These are phyloP conservation scores for Hydractinia echinata DNA, from an alignment of 30 jellyfish, hydroid and myxozoan species.

Conservation along the genomic window DNA sequence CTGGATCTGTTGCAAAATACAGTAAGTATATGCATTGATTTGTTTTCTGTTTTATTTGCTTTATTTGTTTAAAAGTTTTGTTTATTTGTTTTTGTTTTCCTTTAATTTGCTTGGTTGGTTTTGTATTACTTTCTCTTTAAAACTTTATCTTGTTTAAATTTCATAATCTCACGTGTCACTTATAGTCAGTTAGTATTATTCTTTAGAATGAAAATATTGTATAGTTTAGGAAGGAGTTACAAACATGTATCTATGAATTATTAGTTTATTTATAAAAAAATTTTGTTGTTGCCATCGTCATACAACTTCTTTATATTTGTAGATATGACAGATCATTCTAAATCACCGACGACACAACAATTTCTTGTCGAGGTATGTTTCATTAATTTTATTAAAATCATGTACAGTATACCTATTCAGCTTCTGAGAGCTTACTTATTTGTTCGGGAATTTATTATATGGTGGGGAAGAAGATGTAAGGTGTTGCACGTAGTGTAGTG, in stretches of 20 bases:
- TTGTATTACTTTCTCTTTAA: too few relatives aligned
- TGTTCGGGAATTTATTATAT: background rate
- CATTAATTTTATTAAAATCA: background rate
- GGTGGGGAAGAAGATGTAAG: too few relatives aligned
- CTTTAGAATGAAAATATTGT: too few relatives aligned
- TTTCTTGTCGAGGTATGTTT: conserved; percentile 3
- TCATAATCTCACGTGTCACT: too few relatives aligned
- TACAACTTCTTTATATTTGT: background rate
- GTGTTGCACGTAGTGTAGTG: too few relatives aligned
- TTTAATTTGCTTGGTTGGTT: background rate
- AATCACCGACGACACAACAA: background rate
- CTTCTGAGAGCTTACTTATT: background rate
- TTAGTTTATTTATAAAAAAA: too few relatives aligned
- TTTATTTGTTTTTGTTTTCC: background rate
- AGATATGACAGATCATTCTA: background rate
- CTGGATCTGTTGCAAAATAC: conserved; percentile 24
- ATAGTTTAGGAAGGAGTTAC: too few relatives aligned
- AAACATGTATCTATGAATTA: too few relatives aligned
- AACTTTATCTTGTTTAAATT: too few relatives aligned
- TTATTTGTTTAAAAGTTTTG: too few relatives aligned
- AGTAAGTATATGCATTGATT: background rate
- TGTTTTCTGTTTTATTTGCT: background rate
- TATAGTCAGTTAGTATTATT: too few relatives aligned
- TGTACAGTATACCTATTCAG: background rate
- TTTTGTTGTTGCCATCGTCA: too few relatives aligned